A percentile compares a stretch with the other conserved stretches of the same genome.
These are phyloP conservation scores for Meiosimyza decipiens DNA, from an alignment of 2,888 invertebrate genomes.

Conservation along the genomic window DNA sequence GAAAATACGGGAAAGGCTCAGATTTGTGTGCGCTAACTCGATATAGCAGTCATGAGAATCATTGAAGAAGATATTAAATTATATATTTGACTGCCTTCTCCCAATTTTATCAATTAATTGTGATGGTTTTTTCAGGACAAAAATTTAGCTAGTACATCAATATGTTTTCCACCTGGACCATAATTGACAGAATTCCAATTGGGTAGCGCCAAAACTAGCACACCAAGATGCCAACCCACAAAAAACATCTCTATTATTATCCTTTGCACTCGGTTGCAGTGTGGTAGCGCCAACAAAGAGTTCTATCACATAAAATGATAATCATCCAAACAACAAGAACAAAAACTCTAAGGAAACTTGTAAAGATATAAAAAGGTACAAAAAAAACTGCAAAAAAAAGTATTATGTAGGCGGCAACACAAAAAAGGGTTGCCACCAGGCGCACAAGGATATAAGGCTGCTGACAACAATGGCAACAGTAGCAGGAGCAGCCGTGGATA, in stretches of 20 bases:
- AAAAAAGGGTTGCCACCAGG: constrained; percentile 5
- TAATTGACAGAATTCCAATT: too few species aligned
- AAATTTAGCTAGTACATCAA: too few species aligned
- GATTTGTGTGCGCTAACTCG: too few species aligned
- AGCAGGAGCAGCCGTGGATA: not conserved
- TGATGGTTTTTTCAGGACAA: too few species aligned
- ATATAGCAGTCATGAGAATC: too few species aligned
- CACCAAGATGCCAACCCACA: not conserved
- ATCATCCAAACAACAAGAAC: constrained; percentile 17
- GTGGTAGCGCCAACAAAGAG: constrained; percentile 25
- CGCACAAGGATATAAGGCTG: not conserved
- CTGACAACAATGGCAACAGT: not conserved
- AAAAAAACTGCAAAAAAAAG: constrained; percentile 2
- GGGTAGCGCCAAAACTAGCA: not conserved
- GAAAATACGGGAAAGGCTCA: too few species aligned
- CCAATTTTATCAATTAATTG: too few species aligned
- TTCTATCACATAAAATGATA: constrained; percentile 37
- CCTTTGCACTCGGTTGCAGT: constrained; percentile 10
- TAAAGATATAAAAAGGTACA: not conserved
- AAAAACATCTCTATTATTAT: constrained; percentile 16
- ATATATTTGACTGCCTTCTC: too few species aligned
- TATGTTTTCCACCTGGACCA: too few species aligned
- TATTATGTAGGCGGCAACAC: constrained; percentile 13
- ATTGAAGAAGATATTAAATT: too few species aligned
- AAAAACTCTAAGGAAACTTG: not conserved